A percentile compares a stretch with the other conserved stretches of the same genome.
phyloP scores from a whole-genome alignment of 2,113 vertebrate genomes.

The Laticauda laticaudata region DNA sequence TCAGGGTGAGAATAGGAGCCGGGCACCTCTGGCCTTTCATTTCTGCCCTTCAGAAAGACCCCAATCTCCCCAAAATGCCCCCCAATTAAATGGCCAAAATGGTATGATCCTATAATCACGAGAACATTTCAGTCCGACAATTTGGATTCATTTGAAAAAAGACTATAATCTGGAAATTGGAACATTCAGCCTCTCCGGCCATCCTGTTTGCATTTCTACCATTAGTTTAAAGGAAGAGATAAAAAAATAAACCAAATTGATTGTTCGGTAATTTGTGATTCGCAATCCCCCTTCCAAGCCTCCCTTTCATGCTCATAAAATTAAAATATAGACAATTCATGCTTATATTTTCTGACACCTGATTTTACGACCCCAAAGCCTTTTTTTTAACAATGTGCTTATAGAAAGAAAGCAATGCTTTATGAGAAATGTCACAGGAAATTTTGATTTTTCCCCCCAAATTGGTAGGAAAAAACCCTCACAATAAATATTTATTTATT shows the following conservation, averaged over 20 bases:
- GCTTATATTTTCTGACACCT: slow-evolving; percentile 36
- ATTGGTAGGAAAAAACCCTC: background rate
- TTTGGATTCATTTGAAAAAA: background rate
- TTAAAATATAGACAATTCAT: slow-evolving; percentile 25
- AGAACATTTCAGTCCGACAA: background rate
- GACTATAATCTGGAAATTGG: background rate
- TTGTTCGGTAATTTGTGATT: background rate
- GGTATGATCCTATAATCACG: background rate
- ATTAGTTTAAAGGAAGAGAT: background rate
- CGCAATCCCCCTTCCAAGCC: background rate
- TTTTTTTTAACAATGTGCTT: slow-evolving; percentile 30
- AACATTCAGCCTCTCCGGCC: background rate
- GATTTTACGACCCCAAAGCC: slow-evolving; percentile 38
- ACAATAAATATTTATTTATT: background rate
- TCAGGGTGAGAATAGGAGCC: background rate
- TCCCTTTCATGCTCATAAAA: slow-evolving; percentile 38
- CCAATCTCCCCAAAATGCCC: background rate
- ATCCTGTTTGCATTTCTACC: background rate
- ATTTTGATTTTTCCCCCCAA: background rate
- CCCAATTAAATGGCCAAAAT: background rate
- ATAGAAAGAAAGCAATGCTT: slow-evolving; percentile 46
- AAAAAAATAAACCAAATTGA: background rate
- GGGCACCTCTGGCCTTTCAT: background rate
- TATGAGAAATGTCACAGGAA: background rate
- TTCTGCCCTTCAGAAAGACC: background rate